Conservation (phyloP, 2,797 vertebrate species). For the Mustela erminea region DNA sequence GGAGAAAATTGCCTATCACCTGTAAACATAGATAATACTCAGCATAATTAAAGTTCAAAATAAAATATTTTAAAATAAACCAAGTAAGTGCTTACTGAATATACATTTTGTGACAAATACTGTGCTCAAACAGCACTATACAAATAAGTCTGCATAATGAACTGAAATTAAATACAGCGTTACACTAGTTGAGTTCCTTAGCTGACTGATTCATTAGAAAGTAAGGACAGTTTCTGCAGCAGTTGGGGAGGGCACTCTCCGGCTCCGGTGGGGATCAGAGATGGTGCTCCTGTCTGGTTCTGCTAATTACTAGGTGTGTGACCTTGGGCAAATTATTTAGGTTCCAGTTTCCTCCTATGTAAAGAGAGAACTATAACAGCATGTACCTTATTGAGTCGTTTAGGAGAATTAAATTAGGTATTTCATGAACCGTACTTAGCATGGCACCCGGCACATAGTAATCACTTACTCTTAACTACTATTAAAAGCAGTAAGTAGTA, state of each 20-base stretch:
- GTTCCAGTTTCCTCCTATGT: conserved; percentile 54
- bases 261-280: neutral
- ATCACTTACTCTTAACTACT: conserved; percentile 58
- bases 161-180: conserved; percentile 42
- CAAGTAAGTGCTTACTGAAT: conserved; percentile 47
- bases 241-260: neutral
- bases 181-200: neutral
- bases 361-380: conserved; percentile 45
- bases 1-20: conserved; percentile 11
- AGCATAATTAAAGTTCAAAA: conserved; percentile 41
- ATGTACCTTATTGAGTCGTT: conserved; percentile 16
- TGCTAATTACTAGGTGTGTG: neutral
- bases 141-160: conserved; percentile 13
- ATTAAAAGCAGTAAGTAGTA: conserved; percentile 57
- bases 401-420: conserved; percentile 73
- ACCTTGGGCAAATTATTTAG: conserved; percentile 25
- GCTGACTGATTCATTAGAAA: conserved; percentile 33
- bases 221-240: neutral
- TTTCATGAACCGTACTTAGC: conserved; percentile 55
- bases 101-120: neutral
- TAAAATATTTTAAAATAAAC: conserved; percentile 51
- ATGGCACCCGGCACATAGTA: conserved; percentile 34
- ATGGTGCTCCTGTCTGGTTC: neutral
- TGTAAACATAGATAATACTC: conserved; percentile 30
- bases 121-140: neutral